Conservation (phyloP, 2,888 invertebrate genomes). For the Empis stercorea region DNA sequence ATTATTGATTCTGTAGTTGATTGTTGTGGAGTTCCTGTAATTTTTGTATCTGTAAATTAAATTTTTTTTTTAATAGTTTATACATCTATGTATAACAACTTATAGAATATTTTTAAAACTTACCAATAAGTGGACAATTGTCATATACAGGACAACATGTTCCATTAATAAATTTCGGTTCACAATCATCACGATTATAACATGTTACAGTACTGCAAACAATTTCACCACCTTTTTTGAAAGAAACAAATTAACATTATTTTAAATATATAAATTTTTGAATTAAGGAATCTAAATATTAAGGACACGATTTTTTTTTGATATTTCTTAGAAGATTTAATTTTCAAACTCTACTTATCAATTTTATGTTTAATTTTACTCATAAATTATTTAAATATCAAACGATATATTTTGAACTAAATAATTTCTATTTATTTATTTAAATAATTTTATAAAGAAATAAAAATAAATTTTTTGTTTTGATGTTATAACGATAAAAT, state of each 20-base stretch:
- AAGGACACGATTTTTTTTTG: too few relatives aligned
- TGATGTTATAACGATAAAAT: too few relatives aligned
- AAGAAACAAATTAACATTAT: not conserved
- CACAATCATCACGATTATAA: constrained; percentile 62
- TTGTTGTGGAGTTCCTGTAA: not conserved
- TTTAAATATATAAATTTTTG: not conserved
- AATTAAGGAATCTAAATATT: too few relatives aligned
- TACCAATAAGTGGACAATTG: constrained; percentile 60
- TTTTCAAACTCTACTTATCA: too few relatives aligned
- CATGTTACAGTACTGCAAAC: constrained; percentile 66
- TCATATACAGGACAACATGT: constrained; percentile 72
- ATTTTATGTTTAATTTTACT: too few relatives aligned
- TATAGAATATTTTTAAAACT: not conserved
- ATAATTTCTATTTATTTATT: too few relatives aligned
- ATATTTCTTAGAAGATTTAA: too few relatives aligned
- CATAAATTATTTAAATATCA: too few relatives aligned
- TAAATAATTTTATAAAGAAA: too few relatives aligned
- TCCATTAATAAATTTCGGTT: constrained; percentile 55
- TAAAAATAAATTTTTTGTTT: too few relatives aligned
- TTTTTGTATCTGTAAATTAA: not conserved
- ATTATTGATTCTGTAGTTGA: constrained; percentile 2
- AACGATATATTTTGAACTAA: too few relatives aligned
- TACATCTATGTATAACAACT: not conserved
- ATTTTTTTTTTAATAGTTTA: not conserved
- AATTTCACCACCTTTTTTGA: constrained; percentile 48